Percentiles rank a stretch among this genome's conserved stretches.
These are phyloP conservation scores for Apamea monoglypha DNA, from an alignment of 2,888 invertebrate genomes.

Conservation along the genomic window DNA sequence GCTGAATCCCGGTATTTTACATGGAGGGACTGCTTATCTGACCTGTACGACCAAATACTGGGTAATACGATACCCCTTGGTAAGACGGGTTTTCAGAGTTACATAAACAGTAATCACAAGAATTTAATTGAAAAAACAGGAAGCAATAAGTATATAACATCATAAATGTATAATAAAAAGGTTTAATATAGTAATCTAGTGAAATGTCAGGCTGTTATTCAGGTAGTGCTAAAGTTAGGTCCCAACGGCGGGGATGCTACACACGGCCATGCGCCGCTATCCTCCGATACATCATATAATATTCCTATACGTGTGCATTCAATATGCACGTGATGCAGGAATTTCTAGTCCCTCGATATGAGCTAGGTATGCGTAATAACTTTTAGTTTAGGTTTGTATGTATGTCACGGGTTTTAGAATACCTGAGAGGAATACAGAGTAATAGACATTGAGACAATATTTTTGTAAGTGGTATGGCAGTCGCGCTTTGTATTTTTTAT, in stretches of 20 bases:
- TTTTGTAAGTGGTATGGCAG: no score
- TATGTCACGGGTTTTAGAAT: slow-evolving; percentile 5
- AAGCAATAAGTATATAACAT: not conserved
- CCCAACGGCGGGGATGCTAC: slow-evolving; percentile 21
- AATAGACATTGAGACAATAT: not conserved
- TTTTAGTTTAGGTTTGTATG: slow-evolving; percentile 23
- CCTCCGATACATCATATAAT: slow-evolving; percentile 31
- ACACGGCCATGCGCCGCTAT: slow-evolving; percentile 6
- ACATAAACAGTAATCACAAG: not conserved
- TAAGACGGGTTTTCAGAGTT: not conserved
- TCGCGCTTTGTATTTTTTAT: not conserved
- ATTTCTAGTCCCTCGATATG: slow-evolving; percentile 13
- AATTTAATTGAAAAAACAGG: not conserved
- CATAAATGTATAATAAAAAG: not conserved
- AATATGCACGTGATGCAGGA: slow-evolving; percentile 25
- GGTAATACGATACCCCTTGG: no score
- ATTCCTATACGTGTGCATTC: slow-evolving; percentile 32
- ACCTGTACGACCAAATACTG: no score
- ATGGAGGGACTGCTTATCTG: no score
- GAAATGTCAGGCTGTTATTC: not conserved
- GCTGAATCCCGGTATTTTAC: no score
- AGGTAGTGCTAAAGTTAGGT: slow-evolving; percentile 27
- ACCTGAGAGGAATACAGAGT: not conserved
- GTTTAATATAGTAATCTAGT: not conserved
- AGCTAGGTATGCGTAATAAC: slow-evolving; percentile 33